Base-by-base conservation (phyloP, 2,888 invertebrate genomes). In the Hyposoter dolosus region DNA sequence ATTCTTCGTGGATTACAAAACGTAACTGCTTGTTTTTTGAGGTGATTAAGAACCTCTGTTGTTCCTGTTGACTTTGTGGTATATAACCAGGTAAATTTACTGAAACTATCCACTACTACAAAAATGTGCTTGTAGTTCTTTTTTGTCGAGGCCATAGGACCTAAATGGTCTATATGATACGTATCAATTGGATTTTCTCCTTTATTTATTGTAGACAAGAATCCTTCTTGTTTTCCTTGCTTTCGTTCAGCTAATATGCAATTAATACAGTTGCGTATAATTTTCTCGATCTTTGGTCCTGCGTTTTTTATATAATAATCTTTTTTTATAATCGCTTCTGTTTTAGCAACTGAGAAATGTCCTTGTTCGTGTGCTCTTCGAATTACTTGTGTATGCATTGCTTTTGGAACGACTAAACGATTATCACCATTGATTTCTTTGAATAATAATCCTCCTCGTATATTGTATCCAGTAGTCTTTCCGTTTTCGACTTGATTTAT, bases 291-390 rank as follows among this genome's bases (percentile, higher is more conserved):
- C 72, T 86, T 83, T 15, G 75, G 28, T 2, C 85, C 53, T 60
- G 86, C 17, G 9, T 72, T 81, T 23, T 65, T 68, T 15, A 92
- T 90, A 56, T 87, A 91, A 80, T 90, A 93, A 5, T 92, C 90
- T 81, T 88, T 87, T 17, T 69, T 84, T n/a, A 82, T 19, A 0
- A 82, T 10, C 5, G 63, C 56, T 12, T 85, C 85, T 0, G 85
- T 85, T 32, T 82, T 85, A n/a, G 23, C 63, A 6, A 79, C 60
- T 3, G 69, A 68, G 32, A 85, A 82, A 12, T 82, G 79, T 1
- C 85, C 75, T 19, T 28, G 19, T 15, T 85, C 78, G 28, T 85
- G 85, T 5, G 78, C 82, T 12, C 17, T 28, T 32, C n/a, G 45
- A 7, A 82, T 47, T 1, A 82, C 12, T 43, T 85, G 78, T 1